phyloP scores from a whole-genome alignment of 2,113 vertebrate genomes.

The Rhombomys opimus region DNA sequence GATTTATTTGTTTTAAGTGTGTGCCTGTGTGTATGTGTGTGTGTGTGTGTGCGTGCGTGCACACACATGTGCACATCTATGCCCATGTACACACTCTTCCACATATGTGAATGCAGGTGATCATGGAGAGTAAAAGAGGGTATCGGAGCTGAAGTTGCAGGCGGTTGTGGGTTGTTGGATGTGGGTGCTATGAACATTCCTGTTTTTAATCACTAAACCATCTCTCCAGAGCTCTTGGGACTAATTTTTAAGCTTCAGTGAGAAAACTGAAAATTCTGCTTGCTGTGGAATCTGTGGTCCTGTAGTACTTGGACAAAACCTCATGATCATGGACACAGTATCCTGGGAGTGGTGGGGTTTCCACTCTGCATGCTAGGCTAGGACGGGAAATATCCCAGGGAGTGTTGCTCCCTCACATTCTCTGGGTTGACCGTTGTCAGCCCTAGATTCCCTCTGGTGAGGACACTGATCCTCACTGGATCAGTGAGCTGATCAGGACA shows the following conservation, averaged over 20 bases:
- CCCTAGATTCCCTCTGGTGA: not conserved
- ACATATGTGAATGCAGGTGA: not conserved
- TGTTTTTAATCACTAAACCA: not conserved
- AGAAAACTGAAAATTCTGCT: not conserved
- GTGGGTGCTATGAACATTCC: not conserved
- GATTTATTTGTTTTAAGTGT: not conserved
- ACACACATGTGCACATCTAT: too few species aligned
- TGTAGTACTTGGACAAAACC: not conserved
- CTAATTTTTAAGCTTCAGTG: not conserved
- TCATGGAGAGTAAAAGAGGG: not conserved
- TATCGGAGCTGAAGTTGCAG: not conserved
- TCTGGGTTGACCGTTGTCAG: not conserved
- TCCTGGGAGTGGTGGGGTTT: not conserved
- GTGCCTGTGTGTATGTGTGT: not conserved
- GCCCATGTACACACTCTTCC: not conserved
- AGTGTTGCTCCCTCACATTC: too few species aligned
- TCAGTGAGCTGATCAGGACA: too few species aligned
- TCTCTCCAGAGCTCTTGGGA: not conserved
- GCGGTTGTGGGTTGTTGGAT: not conserved
- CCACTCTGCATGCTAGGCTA: not conserved
- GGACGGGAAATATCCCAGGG: too few species aligned
- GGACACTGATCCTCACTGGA: not conserved
- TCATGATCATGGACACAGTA: not conserved
- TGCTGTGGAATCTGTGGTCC: not conserved
- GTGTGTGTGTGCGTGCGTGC: too few species aligned